Evolutionary conservation across 1,140 invertebrate genomes (phyloP).

Genomic region (Dolichoris vasculosae): DNA sequence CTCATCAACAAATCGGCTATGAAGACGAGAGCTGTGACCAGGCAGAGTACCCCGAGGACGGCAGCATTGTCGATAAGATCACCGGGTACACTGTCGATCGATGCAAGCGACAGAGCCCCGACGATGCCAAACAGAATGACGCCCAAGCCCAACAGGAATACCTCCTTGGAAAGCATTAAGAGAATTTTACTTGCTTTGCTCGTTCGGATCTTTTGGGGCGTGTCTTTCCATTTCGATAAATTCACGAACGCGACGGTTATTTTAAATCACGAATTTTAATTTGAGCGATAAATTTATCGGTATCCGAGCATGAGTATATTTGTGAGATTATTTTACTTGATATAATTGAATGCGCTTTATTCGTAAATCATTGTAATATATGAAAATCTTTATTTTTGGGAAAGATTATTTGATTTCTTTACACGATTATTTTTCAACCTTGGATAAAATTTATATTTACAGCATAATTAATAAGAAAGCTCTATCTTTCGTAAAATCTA

Average conservation of each 20-base stretch:
- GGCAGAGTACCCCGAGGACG: constrained; percentile 80
- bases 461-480: too few species aligned
- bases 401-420: too few species aligned
- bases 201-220: neutral
- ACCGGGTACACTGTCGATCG: constrained; percentile 81
- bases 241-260: neutral
- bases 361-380: too few species aligned
- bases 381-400: too few species aligned
- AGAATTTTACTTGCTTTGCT: neutral
- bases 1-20: constrained; percentile 77
- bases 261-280: too few species aligned
- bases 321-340: too few species aligned
- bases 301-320: too few species aligned
- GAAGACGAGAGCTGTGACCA: constrained; percentile 81
- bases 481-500: too few species aligned
- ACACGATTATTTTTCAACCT: too few species aligned
- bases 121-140: constrained; percentile 80
- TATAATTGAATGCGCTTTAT: too few species aligned
- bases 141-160: constrained; percentile 80
- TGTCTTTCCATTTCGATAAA: neutral
- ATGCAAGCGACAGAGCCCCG: constrained; percentile 80
- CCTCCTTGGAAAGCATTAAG: constrained; percentile 72
- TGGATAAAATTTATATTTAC: too few species aligned
- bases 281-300: too few species aligned
- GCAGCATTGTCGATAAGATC: constrained; percentile 82